phyloP scores from a whole-genome alignment of 2,113 vertebrate genomes.

The Onychorhynchus coronatus region DNA sequence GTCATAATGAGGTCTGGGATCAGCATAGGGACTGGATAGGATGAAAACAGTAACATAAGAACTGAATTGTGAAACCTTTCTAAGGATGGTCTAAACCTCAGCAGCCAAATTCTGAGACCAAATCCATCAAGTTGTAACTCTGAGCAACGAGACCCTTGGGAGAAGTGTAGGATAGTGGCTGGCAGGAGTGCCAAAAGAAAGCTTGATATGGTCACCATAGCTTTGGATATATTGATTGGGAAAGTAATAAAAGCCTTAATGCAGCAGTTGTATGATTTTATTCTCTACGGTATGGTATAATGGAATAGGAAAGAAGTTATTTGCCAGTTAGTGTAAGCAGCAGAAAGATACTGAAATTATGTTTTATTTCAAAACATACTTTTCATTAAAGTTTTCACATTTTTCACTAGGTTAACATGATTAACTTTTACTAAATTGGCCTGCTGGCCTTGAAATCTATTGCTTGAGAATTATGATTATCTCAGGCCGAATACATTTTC shows the following conservation, averaged over 20 bases:
- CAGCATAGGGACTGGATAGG: background rate
- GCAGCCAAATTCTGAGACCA: background rate
- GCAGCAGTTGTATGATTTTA: background rate
- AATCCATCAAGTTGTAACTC: background rate
- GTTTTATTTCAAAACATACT: background rate
- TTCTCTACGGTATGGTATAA: background rate
- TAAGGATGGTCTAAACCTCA: background rate
- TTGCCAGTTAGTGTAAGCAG: background rate
- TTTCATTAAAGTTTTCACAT: background rate
- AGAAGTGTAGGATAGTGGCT: background rate
- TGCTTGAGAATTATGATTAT: background rate
- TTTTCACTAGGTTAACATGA: background rate
- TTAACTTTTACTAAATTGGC: background rate
- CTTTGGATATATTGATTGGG: background rate
- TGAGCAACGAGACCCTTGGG: fast-evolving
- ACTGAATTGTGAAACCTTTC: background rate
- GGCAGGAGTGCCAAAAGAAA: background rate
- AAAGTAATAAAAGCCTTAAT: background rate
- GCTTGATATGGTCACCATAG: background rate
- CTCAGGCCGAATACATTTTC: background rate
- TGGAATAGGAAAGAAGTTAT: background rate
- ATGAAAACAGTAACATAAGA: background rate
- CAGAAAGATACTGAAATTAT: background rate
- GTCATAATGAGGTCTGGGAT: background rate
- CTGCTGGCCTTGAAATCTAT: background rate